Evolutionary conservation across 1,140 invertebrate species (phyloP).

Genomic region (Aleiodes sp.): DNA sequence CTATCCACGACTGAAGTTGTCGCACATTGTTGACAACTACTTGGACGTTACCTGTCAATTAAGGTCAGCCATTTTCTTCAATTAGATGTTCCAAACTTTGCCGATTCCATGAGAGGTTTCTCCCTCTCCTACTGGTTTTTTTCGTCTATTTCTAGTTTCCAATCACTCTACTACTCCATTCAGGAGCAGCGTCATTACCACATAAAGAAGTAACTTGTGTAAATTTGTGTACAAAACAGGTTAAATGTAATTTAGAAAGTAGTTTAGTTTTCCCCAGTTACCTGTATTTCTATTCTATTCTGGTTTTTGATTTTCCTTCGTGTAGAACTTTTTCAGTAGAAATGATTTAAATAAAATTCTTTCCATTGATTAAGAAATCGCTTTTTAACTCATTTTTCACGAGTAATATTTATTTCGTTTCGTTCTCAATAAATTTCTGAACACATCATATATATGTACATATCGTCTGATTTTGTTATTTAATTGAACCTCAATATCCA

Average conservation of each 20-base stretch:
- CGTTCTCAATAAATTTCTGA: not conserved
- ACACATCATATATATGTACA: not conserved
- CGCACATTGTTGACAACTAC: not conserved
- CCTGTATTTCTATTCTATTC: too few species aligned
- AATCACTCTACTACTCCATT: not conserved
- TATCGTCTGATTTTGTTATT: slow-evolving; percentile 7
- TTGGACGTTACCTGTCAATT: slow-evolving; percentile 42
- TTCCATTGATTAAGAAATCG: too few species aligned
- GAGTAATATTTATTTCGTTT: not conserved
- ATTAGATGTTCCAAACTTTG: slow-evolving; percentile 41
- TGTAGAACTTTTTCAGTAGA: too few species aligned
- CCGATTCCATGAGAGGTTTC: slow-evolving; percentile 34
- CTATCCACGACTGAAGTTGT: not conserved
- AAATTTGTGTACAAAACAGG: not conserved
- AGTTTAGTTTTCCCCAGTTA: too few species aligned
- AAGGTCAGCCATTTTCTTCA: slow-evolving; percentile 42
- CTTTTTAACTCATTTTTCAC: too few species aligned
- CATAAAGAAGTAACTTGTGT: not conserved
- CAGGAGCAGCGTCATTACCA: not conserved
- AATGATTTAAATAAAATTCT: too few species aligned
- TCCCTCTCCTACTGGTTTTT: not conserved
- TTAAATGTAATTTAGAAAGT: not conserved
- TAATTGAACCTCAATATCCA: slow-evolving; percentile 5
- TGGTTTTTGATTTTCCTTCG: too few species aligned
- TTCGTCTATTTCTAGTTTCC: not conserved